Conservation (phyloP, 2,888 invertebrate genomes). For the Agrochola lychnidis region DNA sequence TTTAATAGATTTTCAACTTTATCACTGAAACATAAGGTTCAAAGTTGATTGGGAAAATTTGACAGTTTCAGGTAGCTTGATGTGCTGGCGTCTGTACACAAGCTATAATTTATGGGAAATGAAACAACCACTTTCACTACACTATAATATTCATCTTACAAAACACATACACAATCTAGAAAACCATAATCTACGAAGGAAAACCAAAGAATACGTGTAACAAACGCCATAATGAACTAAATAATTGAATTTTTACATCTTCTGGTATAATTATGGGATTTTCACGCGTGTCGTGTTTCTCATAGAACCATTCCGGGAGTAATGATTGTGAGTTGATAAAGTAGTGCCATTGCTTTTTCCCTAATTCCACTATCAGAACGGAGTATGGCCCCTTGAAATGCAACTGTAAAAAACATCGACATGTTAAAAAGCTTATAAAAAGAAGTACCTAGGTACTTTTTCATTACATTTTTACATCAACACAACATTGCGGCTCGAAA, state of each 20-base stretch:
- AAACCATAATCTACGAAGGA: constrained; percentile 10
- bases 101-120: background rate
- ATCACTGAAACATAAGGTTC: too few species aligned
- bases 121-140: background rate
- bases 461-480: background rate
- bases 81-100: too few species aligned
- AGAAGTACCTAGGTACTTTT: background rate
- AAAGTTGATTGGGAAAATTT: too few species aligned
- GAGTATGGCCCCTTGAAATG: constrained; percentile 73
- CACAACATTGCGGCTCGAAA: background rate
- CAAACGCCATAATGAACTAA: constrained; percentile 54
- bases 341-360: constrained; percentile 72
- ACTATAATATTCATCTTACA: background rate
- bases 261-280: constrained; percentile 71
- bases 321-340: constrained; percentile 68
- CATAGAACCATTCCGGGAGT: constrained; percentile 78
- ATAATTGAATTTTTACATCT: constrained; percentile 69
- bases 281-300: constrained; percentile 60
- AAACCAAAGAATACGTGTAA: constrained; percentile 42
- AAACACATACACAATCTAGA: background rate
- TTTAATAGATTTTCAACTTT: too few species aligned
- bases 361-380: constrained; percentile 69
- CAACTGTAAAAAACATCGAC: constrained; percentile 3
- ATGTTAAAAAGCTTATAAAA: background rate
- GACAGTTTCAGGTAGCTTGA: too few species aligned